Base-by-base conservation (phyloP, 1,140 invertebrate species). In the Heterodera carotae region DNA sequence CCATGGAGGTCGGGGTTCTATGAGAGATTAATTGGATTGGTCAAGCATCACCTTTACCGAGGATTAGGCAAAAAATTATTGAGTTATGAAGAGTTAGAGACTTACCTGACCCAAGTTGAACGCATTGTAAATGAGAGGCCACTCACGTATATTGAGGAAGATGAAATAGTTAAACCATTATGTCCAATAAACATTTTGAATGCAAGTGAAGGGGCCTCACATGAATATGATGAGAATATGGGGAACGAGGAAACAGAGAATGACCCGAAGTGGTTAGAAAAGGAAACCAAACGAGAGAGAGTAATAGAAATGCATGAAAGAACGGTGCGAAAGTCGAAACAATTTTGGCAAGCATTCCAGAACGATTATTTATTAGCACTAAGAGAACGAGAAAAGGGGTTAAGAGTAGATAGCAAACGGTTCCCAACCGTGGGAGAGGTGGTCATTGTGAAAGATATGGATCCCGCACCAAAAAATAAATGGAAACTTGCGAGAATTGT, bases 131-230 rank as follows among this genome's bases (percentile, higher is more conserved):
- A 67, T 5, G 64, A 67, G 6, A 1, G 64, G 1, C 64, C 64
- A 2, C 6, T 67, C 12, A 67, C 12, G 15, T 67, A 67, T n/a
- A 67, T 67, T 2, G 18, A 10, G 2, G 15, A 31, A 67, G 22
- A 31, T n/a, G 64, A 67, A 67, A n/a, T 67, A 15, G 64, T 67
- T 12, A 22, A 67, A 67, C 64, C 64, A 10, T 22, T 67, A 67
- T 33, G 64, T 33, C 64, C 64, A 33, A 67, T 67, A 15, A 10
- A 67, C 22, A 67, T 67, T 10, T 10, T 67, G n/a, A 22, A 67
- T 36, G 29, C 64, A 2, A 10, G 6, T 22, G 22, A 36, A 2
- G 64, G 34, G 2, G 10, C 5, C n/a, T 67, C 64, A 33, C 12
- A 15, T 1, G 34, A 67, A 33, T 31, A 67, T 67, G 34, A 33